A percentile compares a stretch with the other conserved stretches of the same genome.
Conservation (phyloP, 2,113 vertebrate genomes). For the Mustela lutreola region DNA sequence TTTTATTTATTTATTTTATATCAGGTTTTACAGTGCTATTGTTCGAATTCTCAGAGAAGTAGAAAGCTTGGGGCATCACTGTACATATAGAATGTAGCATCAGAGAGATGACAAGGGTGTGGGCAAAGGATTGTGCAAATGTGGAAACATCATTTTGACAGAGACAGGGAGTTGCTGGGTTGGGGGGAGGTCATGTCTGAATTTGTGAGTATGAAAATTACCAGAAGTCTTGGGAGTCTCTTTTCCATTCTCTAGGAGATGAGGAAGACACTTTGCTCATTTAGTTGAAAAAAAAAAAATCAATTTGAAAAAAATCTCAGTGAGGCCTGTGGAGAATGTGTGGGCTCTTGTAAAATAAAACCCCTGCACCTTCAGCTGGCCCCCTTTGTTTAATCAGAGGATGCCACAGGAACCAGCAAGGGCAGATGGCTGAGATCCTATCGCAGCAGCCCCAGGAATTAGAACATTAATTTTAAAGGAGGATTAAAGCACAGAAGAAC, state of each 20-base stretch:
- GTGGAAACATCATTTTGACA: not conserved
- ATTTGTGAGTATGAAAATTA: not conserved
- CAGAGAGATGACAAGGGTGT: not conserved
- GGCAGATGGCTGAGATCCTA: slow-evolving; percentile 83
- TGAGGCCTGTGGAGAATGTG: not conserved
- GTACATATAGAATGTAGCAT: not conserved
- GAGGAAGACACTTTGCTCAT: slow-evolving; percentile 13
- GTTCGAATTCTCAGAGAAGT: not conserved
- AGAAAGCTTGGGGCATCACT: not conserved
- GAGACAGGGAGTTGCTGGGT: not conserved
- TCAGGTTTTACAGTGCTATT: not conserved
- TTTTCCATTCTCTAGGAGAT: not conserved
- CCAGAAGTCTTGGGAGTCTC: not conserved
- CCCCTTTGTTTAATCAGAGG: slow-evolving; percentile 67
- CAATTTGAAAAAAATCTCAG: not conserved
- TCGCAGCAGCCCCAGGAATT: slow-evolving; percentile 60
- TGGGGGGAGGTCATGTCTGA: not conserved
- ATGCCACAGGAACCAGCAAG: slow-evolving; percentile 64
- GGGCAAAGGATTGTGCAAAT: not conserved
- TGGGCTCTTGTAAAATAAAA: slow-evolving; percentile 29
- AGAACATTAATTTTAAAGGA: slow-evolving; percentile 81
- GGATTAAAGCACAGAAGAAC: slow-evolving; percentile 79
- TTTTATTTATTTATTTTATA: slow-evolving; percentile 22
- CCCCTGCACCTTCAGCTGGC: not conserved
- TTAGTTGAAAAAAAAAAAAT: slow-evolving; percentile 37